phyloP scores from a whole-genome alignment of 1,140 invertebrate genomes.

The Drusus annulatus region DNA sequence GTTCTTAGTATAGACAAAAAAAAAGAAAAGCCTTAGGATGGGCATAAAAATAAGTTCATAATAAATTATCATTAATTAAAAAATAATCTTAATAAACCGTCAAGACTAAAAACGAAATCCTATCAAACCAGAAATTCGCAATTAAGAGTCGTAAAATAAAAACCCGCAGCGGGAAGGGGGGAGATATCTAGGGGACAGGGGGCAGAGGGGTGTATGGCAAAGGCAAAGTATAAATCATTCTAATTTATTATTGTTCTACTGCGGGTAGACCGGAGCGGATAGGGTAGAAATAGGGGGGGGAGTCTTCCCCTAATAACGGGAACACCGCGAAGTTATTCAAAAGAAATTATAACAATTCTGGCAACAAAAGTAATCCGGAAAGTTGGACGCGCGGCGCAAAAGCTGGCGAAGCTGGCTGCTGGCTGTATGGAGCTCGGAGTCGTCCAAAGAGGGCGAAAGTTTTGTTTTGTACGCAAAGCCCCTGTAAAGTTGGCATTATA shows the following conservation, averaged over 20 bases:
- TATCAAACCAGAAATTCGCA: not conserved
- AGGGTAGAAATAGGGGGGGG: too few species aligned
- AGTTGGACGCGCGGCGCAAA: conserved; percentile 43
- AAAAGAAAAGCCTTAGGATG: too few species aligned
- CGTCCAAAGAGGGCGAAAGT: not conserved
- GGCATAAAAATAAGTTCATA: not conserved
- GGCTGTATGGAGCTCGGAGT: not conserved
- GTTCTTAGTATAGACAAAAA: too few species aligned
- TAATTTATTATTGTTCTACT: conserved; percentile 38
- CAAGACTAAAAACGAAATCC: not conserved
- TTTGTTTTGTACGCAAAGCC: not conserved
- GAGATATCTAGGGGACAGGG: not conserved
- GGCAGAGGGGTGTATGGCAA: not conserved
- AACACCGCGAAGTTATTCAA: conserved; percentile 59
- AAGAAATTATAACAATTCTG: conserved; percentile 60
- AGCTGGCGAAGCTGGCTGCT: not conserved
- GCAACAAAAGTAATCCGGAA: conserved; percentile 58
- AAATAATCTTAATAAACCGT: too few species aligned
- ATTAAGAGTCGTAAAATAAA: conserved; percentile 31
- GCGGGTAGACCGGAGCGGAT: not conserved
- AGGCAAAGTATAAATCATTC: conserved; percentile 25
- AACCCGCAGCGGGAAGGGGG: conserved; percentile 43
- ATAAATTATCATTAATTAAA: not conserved
- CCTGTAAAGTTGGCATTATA: conserved; percentile 20
- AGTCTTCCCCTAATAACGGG: conserved; percentile 26